A percentile compares a stretch with the other conserved stretches of the same genome.
Evolutionary conservation across 2,797 vertebrate species (phyloP).

Genomic region (Falco concolor): DNA sequence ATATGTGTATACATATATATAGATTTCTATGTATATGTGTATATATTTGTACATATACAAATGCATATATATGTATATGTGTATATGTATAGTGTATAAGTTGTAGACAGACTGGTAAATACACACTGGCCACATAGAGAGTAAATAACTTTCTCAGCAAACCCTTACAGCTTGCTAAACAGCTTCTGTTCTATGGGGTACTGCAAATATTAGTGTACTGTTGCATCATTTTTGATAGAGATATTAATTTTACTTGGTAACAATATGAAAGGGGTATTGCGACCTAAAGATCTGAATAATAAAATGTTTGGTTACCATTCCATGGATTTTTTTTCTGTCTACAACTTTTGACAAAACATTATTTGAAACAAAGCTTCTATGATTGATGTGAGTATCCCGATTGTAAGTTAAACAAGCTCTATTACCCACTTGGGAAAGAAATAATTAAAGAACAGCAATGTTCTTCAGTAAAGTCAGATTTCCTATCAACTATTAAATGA

Average conservation of each 20-base stretch:
- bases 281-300: neutral
- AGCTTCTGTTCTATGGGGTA: neutral
- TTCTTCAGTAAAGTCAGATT: neutral
- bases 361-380: neutral
- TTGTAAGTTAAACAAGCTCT: neutral
- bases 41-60: neutral
- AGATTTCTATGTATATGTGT: neutral
- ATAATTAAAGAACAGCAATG: accelerated
- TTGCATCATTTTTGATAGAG: neutral
- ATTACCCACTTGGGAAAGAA: accelerated
- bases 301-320: neutral
- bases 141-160: neutral
- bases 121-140: neutral
- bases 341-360: neutral
- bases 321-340: neutral
- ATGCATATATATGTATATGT: neutral
- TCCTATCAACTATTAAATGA: neutral
- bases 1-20: neutral
- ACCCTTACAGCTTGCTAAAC: neutral
- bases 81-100: neutral
- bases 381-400: neutral
- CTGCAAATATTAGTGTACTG: neutral
- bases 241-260: neutral
- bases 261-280: neutral
- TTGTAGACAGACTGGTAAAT: neutral